Conservation (phyloP, 2,113 vertebrate genomes). For the Oplegnathus fasciatus region DNA sequence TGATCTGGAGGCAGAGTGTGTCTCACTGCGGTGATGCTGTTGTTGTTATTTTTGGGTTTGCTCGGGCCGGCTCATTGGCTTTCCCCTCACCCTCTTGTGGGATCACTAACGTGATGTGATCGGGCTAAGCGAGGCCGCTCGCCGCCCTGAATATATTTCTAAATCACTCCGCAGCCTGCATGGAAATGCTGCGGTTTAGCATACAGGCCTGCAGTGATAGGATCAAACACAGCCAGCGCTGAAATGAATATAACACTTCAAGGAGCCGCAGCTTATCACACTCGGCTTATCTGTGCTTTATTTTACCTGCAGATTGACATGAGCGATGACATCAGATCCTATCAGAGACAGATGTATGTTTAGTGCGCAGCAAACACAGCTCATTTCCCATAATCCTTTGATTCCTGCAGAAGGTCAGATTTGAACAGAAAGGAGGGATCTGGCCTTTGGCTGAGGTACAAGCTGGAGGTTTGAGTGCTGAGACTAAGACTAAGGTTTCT, state of each 20-base stretch:
- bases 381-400: constrained; percentile 57
- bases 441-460: background rate
- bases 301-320: constrained; percentile 48
- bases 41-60: constrained; percentile 39
- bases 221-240: constrained; percentile 42
- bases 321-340: constrained; percentile 32
- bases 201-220: constrained; percentile 28
- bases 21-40: constrained; percentile 41
- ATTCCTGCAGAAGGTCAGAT: constrained; percentile 38
- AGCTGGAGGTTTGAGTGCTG: background rate
- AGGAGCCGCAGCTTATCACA: constrained; percentile 46
- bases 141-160: constrained; percentile 36
- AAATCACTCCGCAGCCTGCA: constrained; percentile 20
- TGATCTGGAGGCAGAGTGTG: constrained; percentile 59
- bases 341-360: constrained; percentile 35
- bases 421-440: constrained; percentile 19
- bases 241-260: constrained; percentile 42
- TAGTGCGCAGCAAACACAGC: constrained; percentile 41
- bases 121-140: constrained; percentile 37
- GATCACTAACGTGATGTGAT: constrained; percentile 52
- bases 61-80: constrained; percentile 42
- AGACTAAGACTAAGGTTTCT: background rate
- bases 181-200: constrained; percentile 39
- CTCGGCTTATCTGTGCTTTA: constrained; percentile 31
- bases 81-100: constrained; percentile 39